Evolutionary conservation across 2,888 invertebrate species (phyloP).

Genomic region (Rotaria magnacalcarata): DNA sequence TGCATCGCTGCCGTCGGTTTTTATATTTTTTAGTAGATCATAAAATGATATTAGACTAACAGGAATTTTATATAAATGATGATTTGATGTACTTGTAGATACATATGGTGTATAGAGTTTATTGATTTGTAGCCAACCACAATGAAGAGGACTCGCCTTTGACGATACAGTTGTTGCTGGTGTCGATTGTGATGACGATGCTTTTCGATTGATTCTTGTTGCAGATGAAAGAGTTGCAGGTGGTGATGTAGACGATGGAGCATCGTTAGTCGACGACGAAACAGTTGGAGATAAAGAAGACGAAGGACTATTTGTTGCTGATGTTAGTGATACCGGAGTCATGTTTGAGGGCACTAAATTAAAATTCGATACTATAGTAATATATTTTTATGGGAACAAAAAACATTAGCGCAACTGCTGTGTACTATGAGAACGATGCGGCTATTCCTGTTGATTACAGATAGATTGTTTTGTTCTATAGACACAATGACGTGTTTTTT

Average conservation of each 20-base stretch:
- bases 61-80: not conserved
- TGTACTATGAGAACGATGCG: too few species aligned
- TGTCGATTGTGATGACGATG: not conserved
- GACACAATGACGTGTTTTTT: too few species aligned
- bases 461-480: too few species aligned
- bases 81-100: not conserved
- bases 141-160: not conserved
- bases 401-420: too few species aligned
- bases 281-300: not conserved
- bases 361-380: too few species aligned
- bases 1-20: not conserved
- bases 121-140: constrained; percentile 26
- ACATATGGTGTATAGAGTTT: constrained; percentile 26
- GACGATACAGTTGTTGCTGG: not conserved
- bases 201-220: not conserved
- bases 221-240: too few species aligned
- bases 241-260: not conserved
- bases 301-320: not conserved
- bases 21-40: not conserved
- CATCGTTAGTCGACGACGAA: not conserved
- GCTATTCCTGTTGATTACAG: too few species aligned
- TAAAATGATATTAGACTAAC: constrained; percentile 20
- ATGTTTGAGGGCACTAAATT: not conserved
- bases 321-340: not conserved
- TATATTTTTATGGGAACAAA: too few species aligned